Percentiles rank a stretch among this genome's conserved stretches.
phyloP scores from a whole-genome alignment of 2,113 vertebrate species.

The Talpa occidentalis region DNA sequence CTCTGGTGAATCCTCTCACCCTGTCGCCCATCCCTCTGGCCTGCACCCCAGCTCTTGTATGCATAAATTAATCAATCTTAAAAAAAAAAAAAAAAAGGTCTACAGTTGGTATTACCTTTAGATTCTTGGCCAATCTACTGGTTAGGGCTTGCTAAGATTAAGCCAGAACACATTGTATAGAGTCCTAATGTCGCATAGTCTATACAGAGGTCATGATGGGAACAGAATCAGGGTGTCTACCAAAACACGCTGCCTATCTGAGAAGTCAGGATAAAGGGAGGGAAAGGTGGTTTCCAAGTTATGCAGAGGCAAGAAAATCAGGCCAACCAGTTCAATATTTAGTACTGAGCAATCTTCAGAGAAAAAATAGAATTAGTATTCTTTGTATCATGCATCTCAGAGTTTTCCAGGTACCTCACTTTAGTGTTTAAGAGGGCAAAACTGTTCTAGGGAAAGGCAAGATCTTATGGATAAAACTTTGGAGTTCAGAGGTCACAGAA shows the following conservation, averaged over 20 bases:
- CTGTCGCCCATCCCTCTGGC: too few species aligned
- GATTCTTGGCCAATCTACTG: neutral
- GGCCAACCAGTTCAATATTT: neutral
- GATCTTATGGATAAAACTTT: neutral
- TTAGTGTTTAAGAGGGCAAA: neutral
- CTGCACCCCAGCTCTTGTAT: too few species aligned
- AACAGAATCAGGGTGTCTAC: neutral
- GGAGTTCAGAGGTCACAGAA: neutral
- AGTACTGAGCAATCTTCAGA: neutral
- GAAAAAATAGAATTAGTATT: neutral
- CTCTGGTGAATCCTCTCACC: too few species aligned
- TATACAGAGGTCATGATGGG: neutral
- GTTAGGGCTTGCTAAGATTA: neutral
- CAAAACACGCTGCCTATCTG: neutral
- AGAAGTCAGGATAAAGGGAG: neutral
- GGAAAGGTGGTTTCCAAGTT: neutral
- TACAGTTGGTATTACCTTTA: neutral
- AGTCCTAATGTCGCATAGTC: neutral
- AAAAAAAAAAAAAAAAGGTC: too few species aligned
- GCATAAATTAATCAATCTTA: too few species aligned
- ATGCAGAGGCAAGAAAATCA: neutral
- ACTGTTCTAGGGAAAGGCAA: neutral
- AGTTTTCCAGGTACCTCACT: neutral
- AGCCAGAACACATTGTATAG: neutral
- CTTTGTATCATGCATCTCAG: neutral